Evolutionary conservation across 1,140 invertebrate species (phyloP).

Genomic region (Bombus picipes): DNA sequence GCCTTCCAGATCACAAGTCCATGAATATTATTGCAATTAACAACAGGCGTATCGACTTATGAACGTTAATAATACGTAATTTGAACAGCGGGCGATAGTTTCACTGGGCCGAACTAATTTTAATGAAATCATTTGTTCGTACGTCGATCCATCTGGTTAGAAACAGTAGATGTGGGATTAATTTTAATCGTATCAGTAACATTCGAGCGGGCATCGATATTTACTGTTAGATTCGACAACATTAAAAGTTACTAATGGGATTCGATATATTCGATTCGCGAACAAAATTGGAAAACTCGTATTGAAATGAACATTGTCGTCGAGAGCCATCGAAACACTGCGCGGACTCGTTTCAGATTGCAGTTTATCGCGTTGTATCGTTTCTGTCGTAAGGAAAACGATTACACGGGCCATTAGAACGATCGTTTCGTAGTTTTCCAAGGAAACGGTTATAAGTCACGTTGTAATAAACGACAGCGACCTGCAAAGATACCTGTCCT

Average conservation of each 20-base stretch:
- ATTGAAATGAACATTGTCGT: conserved; percentile 22
- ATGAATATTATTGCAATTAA: background rate
- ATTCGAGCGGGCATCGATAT: background rate
- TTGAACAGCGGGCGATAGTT: background rate
- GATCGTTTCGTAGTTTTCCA: background rate
- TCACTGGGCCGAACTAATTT: background rate
- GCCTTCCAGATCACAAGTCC: background rate
- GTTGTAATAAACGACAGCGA: too few relatives aligned
- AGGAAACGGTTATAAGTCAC: too few relatives aligned
- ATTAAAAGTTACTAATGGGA: conserved; percentile 30
- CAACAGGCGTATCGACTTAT: background rate
- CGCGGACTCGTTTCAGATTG: background rate
- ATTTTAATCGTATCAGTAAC: conserved; percentile 26
- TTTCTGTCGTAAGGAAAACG: too few relatives aligned
- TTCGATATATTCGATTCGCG: conserved; percentile 24
- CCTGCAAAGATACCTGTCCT: too few relatives aligned
- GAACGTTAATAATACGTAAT: background rate
- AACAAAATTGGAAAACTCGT: conserved; percentile 32
- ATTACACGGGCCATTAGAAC: too few relatives aligned
- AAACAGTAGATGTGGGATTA: conserved; percentile 18
- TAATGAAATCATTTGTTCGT: conserved; percentile 4
- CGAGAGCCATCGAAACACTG: conserved; percentile 15
- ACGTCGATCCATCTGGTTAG: background rate
- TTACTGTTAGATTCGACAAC: conserved; percentile 27
- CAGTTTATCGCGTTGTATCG: background rate